Percentiles rank a stretch among this genome's conserved stretches.
Evolutionary conservation across 1,140 invertebrate genomes (phyloP).

Genomic region (Atta cephalotes): DNA sequence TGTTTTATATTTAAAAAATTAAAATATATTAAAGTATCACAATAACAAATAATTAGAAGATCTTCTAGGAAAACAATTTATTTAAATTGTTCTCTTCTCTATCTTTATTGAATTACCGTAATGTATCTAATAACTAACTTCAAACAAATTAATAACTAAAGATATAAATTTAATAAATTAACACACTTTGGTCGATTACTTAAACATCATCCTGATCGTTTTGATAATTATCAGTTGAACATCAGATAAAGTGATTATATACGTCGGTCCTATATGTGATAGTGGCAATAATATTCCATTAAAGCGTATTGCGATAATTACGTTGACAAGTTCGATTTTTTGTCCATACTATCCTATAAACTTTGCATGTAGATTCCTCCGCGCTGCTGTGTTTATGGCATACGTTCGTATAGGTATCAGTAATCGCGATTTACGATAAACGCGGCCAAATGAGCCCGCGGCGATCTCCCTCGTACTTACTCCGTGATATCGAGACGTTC

Average conservation of each 20-base stretch:
- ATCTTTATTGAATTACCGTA: background rate
- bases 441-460: conserved; percentile 1
- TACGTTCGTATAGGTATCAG: background rate
- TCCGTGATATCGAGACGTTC: conserved; percentile 93
- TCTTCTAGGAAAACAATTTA: background rate
- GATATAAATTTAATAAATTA: conserved; percentile 26
- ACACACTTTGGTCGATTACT: background rate
- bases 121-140: conserved; percentile 1
- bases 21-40: background rate
- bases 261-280: background rate
- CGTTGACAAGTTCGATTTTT: background rate
- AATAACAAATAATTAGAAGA: background rate
- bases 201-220: background rate
- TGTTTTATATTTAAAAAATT: background rate
- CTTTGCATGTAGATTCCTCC: background rate
- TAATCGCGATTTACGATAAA: conserved; percentile 47
- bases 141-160: conserved; percentile 1
- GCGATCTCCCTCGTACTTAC: conserved; percentile 86
- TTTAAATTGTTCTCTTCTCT: background rate
- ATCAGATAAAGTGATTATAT: conserved; percentile 14
- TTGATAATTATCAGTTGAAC: conserved; percentile 18
- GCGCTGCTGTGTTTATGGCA: conserved; percentile 1
- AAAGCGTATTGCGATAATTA: conserved; percentile 20
- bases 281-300: conserved; percentile 1
- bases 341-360: background rate